A percentile compares a stretch with the other conserved stretches of the same genome.
These are phyloP conservation scores for Gryllus bimaculatus DNA, from an alignment of 1,140 invertebrate species.

Conservation along the genomic window DNA sequence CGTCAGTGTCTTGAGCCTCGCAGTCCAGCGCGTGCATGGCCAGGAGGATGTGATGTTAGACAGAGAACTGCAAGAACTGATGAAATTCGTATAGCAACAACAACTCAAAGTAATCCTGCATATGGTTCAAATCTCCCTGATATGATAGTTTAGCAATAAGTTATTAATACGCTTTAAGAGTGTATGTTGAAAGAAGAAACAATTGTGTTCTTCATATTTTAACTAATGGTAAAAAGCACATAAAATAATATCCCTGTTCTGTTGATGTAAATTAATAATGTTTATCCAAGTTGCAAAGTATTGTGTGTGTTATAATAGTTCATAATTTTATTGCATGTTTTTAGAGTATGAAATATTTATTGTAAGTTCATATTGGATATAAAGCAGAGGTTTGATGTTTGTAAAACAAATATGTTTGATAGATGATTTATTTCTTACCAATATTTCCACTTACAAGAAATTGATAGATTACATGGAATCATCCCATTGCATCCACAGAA, in stretches of 20 bases:
- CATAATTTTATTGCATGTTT: not conserved
- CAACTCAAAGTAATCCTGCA: constrained; percentile 17
- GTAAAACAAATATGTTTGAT: no score
- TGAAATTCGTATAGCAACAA: constrained; percentile 17
- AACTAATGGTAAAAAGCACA: no score
- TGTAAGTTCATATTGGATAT: no score
- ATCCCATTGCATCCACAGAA: no score
- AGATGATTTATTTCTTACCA: no score
- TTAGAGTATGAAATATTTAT: not conserved
- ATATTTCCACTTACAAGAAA: no score
- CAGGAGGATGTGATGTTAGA: constrained; percentile 17
- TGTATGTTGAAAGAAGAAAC: not conserved
- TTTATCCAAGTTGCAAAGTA: no score
- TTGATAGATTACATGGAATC: no score
- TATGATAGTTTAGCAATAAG: constrained; percentile 17
- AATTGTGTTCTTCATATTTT: not conserved
- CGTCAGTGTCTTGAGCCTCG: constrained; percentile 11
- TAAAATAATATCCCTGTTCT: no score
- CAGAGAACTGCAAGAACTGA: constrained; percentile 17
- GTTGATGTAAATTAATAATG: no score
- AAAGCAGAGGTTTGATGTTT: no score
- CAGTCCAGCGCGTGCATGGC: constrained; percentile 20
- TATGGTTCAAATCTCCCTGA: constrained; percentile 18
- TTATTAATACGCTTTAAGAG: not conserved
- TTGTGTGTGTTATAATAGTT: not conserved